Conservation (phyloP, 1,140 invertebrate genomes). For the Macrocentrus cingulum region DNA sequence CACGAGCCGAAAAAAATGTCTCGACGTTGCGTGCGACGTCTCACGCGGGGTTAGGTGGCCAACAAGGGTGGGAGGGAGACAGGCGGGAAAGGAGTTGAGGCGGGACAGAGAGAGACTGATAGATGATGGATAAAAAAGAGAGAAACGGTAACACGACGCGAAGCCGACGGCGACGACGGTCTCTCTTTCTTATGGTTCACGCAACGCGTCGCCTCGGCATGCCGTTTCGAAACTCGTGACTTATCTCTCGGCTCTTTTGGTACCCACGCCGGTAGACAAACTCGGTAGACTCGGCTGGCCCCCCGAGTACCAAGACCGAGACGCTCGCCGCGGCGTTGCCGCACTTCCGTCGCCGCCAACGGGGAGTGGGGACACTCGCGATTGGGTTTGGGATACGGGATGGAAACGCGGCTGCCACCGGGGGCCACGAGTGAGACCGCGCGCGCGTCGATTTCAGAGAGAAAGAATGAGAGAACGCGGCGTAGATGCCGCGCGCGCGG, state of each 20-base stretch:
- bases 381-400: conserved; percentile 36
- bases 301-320: conserved; percentile 52
- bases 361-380: conserved; percentile 45
- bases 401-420: neutral
- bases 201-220: conserved; percentile 23
- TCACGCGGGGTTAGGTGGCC: conserved; percentile 18
- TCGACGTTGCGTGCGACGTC: conserved; percentile 29
- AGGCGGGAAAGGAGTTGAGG: neutral
- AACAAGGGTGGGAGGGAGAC: neutral
- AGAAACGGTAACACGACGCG: conserved; percentile 22
- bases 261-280: conserved; percentile 56
- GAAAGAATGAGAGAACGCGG: conserved; percentile 11
- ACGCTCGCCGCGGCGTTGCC: conserved; percentile 49
- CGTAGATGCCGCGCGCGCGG: too few species aligned
- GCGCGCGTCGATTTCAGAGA: too few species aligned
- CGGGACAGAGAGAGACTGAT: conserved; percentile 4
- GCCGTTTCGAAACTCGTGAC: conserved; percentile 25
- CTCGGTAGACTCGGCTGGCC: conserved; percentile 53
- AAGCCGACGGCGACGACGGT: conserved; percentile 17
- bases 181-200: conserved; percentile 17
- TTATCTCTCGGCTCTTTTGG: conserved; percentile 52
- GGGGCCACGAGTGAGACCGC: too few species aligned
- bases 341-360: conserved; percentile 39
- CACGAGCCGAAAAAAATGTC: conserved; percentile 23
- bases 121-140: too few species aligned